Base-by-base conservation (phyloP, 2,888 invertebrate genomes). In the Stenurella melanura region DNA sequence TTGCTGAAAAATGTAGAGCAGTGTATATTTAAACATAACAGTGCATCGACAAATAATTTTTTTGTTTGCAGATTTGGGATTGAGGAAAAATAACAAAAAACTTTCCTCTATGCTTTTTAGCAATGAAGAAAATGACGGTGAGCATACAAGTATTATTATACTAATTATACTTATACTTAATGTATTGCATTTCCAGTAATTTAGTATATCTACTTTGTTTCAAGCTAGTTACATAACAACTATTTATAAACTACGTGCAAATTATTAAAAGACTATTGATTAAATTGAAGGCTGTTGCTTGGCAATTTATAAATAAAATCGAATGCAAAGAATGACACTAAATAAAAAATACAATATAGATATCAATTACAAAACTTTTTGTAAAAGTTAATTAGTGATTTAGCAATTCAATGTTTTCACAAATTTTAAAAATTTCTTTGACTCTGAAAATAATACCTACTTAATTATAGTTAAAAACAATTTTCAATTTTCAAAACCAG, bases 61-160 rank as follows among this genome's bases (percentile, higher is more conserved):
- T 81, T 81, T 81, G 76, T 56, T 81, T 81, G 72, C 81, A 81
- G 78, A 78, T 78, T 75, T 71, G 73, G 81, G 79, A 63, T 76
- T 79, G 73, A 78, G 81, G 74, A 81, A 81, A 78, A 79, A 68
- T 80, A 80, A 81, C 79, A 81, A 81, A 81, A 81, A 81, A 81
- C 78, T 75, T 66, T 81, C 81, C 77, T 79, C 81, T 77, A 78
- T 81, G 78, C 81, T 79, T 50, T 81, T 81, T 78, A 77, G 75
- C 58, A 79, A 79, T 73, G 81, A 81, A 78, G 81, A 81, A 70
- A 81, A 73, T 78, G 81, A 81, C 64, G 81, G 81, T 81, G 81
- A 81, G 81, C 81, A 75, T 75, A 63, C 54, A 70, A 70, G 42
- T 60, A 30, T 4, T 42, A 60, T 70, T 70, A 38, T 64, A 42